These are phyloP conservation scores for Caloenas nicobarica DNA, from an alignment of 2,113 vertebrate genomes.

Conservation along the genomic window DNA sequence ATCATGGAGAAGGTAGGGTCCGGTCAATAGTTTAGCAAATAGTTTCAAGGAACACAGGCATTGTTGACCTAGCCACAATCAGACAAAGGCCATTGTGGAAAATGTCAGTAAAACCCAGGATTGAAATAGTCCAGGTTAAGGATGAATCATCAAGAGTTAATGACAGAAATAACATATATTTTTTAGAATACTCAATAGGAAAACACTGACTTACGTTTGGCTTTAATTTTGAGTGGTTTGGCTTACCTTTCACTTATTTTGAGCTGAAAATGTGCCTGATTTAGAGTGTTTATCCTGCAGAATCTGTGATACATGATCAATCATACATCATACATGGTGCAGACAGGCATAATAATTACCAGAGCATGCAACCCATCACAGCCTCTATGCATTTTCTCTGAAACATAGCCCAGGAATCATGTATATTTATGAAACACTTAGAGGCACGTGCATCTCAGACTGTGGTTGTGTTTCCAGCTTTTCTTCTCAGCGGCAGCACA, in stretches of 20 bases:
- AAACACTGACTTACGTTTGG: background rate
- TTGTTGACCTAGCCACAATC: background rate
- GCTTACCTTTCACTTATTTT: background rate
- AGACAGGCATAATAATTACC: background rate
- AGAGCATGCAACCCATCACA: background rate
- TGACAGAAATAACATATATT: background rate
- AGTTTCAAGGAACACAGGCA: background rate
- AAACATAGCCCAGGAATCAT: background rate
- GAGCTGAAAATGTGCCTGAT: background rate
- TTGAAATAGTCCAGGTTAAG: background rate
- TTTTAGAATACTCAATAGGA: background rate
- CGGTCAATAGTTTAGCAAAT: background rate
- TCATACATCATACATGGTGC: background rate
- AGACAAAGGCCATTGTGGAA: background rate
- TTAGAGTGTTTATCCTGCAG: background rate
- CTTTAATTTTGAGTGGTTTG: background rate
- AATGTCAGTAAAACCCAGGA: background rate
- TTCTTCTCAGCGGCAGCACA: background rate
- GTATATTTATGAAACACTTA: background rate
- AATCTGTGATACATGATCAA: background rate
- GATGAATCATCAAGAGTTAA: constrained; percentile 22
- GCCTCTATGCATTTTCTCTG: background rate
- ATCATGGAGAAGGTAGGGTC: background rate
- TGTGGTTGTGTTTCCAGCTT: background rate
- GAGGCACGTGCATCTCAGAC: background rate